Evolutionary conservation across 2,888 invertebrate species (phyloP), one percentile per base, ranked within the genome.

Genomic region (Drosophila pegasa): DNA sequence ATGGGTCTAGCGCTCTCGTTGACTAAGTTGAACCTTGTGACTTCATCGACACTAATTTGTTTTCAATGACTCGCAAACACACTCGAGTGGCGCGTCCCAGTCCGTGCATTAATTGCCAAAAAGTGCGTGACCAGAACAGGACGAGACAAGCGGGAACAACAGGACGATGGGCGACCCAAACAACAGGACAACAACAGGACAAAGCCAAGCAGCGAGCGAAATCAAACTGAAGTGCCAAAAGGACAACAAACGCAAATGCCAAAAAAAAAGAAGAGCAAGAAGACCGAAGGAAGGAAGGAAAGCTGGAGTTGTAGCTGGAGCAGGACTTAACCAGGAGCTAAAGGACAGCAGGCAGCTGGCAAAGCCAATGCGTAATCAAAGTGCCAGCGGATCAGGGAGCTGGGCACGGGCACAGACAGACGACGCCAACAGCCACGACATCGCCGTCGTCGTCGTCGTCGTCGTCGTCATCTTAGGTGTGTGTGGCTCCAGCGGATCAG

Each of bases 311-410:
- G 47, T 18, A 20, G 48, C 12, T 57, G 54, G 20, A 54, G 37
- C 33, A 20, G 75, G 74, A 71, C 72, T 67, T 57, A 75, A 48
- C 59, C 59, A 63, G 68, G 47, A 72, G 68, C 55, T 50, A 66
- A 65, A 57, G 70, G 70, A 71, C 63, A 67, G 31, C 41, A 48
- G 65, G 50, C 68, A 69, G 56, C 64, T 57, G 68, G 72, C 80
- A 73, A 78, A 76, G 75, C 78, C 82, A 70, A 84, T 87, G 87
- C 83, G 81, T 84, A 87, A 83, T 83, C 84, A 87, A 87, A 87
- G 75, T 77, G 87, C 71, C 43, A 33, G 61, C 37, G 62, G 25
- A 35, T 40, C 54, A 57, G 60, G 27, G 22, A 57, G 22, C 51
- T 41, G 38, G 47, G 41, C 50, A 37, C 40, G 38, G 38, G 47